These are phyloP conservation scores for Uloborus plumipes DNA, from an alignment of 2,888 invertebrate genomes.

Conservation along the genomic window DNA sequence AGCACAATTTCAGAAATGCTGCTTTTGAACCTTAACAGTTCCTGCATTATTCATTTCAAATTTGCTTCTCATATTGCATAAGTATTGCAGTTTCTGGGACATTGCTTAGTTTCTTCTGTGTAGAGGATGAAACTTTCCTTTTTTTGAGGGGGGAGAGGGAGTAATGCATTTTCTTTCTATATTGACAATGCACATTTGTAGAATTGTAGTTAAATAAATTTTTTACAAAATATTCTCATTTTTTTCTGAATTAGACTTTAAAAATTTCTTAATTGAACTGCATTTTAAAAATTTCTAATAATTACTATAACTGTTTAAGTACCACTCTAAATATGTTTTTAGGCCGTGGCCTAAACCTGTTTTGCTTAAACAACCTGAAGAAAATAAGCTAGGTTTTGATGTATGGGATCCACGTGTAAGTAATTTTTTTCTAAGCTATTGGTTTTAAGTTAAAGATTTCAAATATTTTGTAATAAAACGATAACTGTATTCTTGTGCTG, in stretches of 20 bases:
- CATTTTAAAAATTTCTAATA: too few relatives aligned
- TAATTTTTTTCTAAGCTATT: neutral
- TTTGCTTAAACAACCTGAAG: conserved; percentile 90
- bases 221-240: neutral
- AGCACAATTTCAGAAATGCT: too few relatives aligned
- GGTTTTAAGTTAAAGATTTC: neutral
- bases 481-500: neutral
- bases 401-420: conserved; percentile 93
- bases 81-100: too few relatives aligned
- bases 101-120: neutral
- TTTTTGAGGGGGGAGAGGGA: too few relatives aligned
- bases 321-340: conserved; percentile 35
- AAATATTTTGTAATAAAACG: neutral
- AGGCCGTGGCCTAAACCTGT: conserved; percentile 98
- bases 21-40: too few relatives aligned
- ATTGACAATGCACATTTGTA: too few relatives aligned
- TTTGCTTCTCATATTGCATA: too few relatives aligned
- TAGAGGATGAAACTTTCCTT: neutral
- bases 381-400: conserved; percentile 88
- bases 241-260: too few relatives aligned
- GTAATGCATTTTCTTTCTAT: too few relatives aligned
- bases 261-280: too few relatives aligned
- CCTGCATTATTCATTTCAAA: neutral
- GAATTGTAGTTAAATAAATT: neutral
- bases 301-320: too few relatives aligned